phyloP scores from a whole-genome alignment of 2,888 invertebrate species.

The Stenoptilia bipunctidactyla region DNA sequence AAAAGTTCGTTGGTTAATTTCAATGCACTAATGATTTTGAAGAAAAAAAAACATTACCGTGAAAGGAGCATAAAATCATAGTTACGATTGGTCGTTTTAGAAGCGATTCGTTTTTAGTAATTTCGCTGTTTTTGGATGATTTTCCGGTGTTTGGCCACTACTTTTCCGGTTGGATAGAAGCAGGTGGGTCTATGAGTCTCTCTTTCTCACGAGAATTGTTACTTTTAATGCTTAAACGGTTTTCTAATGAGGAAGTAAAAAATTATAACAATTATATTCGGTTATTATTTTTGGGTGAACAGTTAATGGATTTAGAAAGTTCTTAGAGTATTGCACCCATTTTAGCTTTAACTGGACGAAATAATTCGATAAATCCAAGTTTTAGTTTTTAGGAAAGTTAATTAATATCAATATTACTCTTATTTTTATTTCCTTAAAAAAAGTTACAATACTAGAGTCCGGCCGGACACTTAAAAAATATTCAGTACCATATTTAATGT shows the following conservation, averaged over 20 bases:
- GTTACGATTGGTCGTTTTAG: constrained; percentile 38
- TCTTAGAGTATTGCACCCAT: too few species aligned
- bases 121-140: constrained; percentile 62
- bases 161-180: constrained; percentile 56
- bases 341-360: too few species aligned
- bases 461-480: too few species aligned
- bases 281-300: constrained; percentile 10
- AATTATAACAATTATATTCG: constrained; percentile 31
- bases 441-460: too few species aligned
- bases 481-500: too few species aligned
- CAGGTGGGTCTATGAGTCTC: constrained; percentile 45
- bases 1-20: constrained; percentile 39
- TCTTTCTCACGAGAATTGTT: constrained; percentile 59
- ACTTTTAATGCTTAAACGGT: constrained; percentile 33
- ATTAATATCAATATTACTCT: too few species aligned
- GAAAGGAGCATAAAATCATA: constrained; percentile 49
- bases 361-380: too few species aligned
- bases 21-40: constrained; percentile 53
- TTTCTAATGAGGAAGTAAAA: constrained; percentile 41
- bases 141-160: constrained; percentile 62
- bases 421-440: too few species aligned
- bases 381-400: too few species aligned
- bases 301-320: too few species aligned
- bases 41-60: constrained; percentile 42
- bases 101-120: constrained; percentile 49